Base-by-base conservation (phyloP, 2,797 vertebrate species). In the Miichthys miiuy region DNA sequence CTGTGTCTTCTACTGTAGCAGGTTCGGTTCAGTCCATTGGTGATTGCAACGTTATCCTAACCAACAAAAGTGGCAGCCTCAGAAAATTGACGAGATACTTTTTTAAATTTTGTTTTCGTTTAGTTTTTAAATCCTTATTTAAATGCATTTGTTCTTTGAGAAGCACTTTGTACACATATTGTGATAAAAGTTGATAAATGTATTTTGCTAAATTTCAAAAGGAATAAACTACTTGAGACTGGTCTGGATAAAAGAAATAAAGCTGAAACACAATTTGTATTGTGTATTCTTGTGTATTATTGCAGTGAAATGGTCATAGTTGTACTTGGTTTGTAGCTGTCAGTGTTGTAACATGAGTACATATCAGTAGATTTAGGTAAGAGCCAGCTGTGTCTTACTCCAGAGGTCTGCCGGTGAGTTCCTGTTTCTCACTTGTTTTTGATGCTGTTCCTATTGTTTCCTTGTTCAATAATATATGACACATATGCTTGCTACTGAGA, bases 401-500 rank as follows among this genome's bases (percentile, higher is more conserved):
- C 21, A 68, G 82, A 87, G 85, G 79, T 82, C 72, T 81, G 83
- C 79, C 27, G 9, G 25, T 72, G 77, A 71, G 80, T 81, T 80
- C 76, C 72, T 85, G 85, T 77, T 87, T 73, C 80, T 78, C 61
- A 48, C 78, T 90, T 87, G 86, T 91, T 90, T 92, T 91, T 92
- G 83, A 94, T 86, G 85, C 78, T 83, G 77, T 83, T 91, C 82
- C 82, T 89, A 70, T 92, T 93, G 91, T 93, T 92, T 82, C 78
- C 87, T 84, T 84, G 85, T 88, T 93, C 89, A 92, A 93, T 92
- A 93, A 93, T 93, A 91, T 88, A 94, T 90, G 79, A 81, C 87
- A 91, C 92, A 91, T 91, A 93, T 89, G 92, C 89, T 87, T 82
- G 85, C 85, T 78, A 85, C 87, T 89, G 89, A 93, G 87, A 90